Conservation (phyloP, 1,140 invertebrate genomes). For the Probaryconus sp. region DNA sequence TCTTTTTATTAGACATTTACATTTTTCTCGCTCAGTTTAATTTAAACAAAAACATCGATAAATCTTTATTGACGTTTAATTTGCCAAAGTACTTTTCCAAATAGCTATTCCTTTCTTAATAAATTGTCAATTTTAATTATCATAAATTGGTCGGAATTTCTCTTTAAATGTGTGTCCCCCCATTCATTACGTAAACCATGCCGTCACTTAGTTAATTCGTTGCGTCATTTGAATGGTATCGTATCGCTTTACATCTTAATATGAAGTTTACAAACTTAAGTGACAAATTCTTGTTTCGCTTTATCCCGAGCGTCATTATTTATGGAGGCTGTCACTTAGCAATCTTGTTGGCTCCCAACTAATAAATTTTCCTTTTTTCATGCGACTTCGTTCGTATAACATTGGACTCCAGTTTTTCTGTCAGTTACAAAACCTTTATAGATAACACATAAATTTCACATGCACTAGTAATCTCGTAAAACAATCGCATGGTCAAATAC, state of each 20-base stretch:
- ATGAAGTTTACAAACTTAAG: slow-evolving; percentile 1
- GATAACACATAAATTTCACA: slow-evolving; percentile 22
- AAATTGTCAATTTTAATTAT: too few species aligned
- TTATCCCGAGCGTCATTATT: slow-evolving; percentile 30
- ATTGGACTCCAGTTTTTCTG: slow-evolving; percentile 9
- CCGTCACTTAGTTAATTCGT: not conserved
- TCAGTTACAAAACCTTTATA: slow-evolving; percentile 11
- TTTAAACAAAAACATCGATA: not conserved
- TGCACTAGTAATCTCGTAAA: slow-evolving; percentile 23
- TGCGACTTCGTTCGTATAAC: slow-evolving; percentile 5
- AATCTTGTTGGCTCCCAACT: slow-evolving; percentile 7
- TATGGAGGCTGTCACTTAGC: slow-evolving; percentile 39
- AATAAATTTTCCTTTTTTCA: slow-evolving; percentile 33
- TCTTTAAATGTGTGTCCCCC: too few species aligned
- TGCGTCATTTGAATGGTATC: not conserved
- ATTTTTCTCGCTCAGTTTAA: not conserved
- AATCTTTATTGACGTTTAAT: too few species aligned
- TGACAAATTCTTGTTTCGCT: slow-evolving; percentile 17
- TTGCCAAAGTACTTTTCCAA: too few species aligned
- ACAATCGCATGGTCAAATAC: not conserved
- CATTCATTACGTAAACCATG: not conserved
- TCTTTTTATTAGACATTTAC: not conserved
- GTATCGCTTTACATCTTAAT: not conserved
- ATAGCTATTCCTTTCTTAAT: too few species aligned
- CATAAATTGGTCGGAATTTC: too few species aligned